These are phyloP conservation scores for Neolamprologus sp. DNA, from an alignment of 2,113 vertebrate species.

Conservation along the genomic window DNA sequence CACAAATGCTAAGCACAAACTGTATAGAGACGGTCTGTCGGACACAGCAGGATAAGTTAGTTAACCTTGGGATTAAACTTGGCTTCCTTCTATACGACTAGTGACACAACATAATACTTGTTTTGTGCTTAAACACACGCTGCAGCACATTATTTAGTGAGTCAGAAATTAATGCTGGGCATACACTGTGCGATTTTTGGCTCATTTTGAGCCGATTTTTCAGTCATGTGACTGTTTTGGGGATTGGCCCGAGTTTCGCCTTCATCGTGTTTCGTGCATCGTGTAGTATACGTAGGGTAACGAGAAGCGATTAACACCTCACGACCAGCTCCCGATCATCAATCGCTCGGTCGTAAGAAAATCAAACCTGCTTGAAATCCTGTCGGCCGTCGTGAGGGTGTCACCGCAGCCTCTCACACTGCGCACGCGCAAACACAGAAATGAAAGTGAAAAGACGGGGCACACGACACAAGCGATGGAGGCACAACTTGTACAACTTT, in stretches of 20 bases:
- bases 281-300: neutral
- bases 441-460: neutral
- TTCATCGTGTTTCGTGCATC: accelerated
- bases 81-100: neutral
- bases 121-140: neutral
- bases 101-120: neutral
- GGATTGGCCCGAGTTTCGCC: neutral
- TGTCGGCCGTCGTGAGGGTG: neutral
- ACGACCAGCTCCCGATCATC: neutral
- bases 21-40: neutral
- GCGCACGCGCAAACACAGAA: neutral
- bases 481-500: neutral
- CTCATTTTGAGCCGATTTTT: accelerated
- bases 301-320: neutral
- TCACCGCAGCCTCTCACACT: neutral
- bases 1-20: neutral
- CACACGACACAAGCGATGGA: neutral
- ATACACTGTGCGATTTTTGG: accelerated
- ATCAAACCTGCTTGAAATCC: neutral
- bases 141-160: neutral
- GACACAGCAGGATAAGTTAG: neutral
- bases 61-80: neutral
- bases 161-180: neutral
- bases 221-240: accelerated
- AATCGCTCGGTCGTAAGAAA: neutral